A percentile compares a stretch with the other conserved stretches of the same genome.
phyloP scores from a whole-genome alignment of 2,797 vertebrate species.

The Naso thynnoides region DNA sequence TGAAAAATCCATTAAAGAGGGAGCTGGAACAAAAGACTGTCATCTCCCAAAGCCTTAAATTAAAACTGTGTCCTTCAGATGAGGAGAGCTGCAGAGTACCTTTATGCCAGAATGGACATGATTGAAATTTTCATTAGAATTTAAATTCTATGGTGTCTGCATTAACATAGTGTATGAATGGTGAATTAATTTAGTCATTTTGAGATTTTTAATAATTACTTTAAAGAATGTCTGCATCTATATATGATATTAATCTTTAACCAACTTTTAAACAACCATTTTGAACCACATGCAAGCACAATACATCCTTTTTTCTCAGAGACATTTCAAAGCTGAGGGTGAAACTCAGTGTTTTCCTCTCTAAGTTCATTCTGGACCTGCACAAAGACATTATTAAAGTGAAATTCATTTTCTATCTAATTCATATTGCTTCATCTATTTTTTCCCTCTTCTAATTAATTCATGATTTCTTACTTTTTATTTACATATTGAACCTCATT shows the following conservation, averaged over 20 bases:
- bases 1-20: conserved; percentile 51
- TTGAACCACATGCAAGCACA: conserved; percentile 13
- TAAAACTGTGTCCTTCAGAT: conserved; percentile 58
- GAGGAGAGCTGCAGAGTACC: conserved; percentile 8
- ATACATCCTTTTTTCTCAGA: neutral
- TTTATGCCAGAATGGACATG: conserved; percentile 12
- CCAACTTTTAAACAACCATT: conserved; percentile 10
- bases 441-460: neutral
- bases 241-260: conserved; percentile 5
- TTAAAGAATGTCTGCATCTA: neutral
- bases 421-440: neutral
- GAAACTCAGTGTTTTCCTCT: conserved; percentile 18
- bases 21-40: conserved; percentile 55
- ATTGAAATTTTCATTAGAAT: conserved; percentile 41
- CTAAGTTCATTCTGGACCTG: neutral
- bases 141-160: conserved; percentile 29
- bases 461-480: conserved; percentile 4
- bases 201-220: neutral
- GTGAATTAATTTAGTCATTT: conserved; percentile 27
- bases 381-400: conserved; percentile 4
- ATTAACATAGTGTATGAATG: conserved; percentile 14
- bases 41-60: conserved; percentile 50
- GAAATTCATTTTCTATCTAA: neutral
- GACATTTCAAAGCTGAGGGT: conserved; percentile 18
- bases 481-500: conserved; percentile 25